These are phyloP conservation scores for Taenaris catops DNA, from an alignment of 2,888 invertebrate species.

Conservation along the genomic window DNA sequence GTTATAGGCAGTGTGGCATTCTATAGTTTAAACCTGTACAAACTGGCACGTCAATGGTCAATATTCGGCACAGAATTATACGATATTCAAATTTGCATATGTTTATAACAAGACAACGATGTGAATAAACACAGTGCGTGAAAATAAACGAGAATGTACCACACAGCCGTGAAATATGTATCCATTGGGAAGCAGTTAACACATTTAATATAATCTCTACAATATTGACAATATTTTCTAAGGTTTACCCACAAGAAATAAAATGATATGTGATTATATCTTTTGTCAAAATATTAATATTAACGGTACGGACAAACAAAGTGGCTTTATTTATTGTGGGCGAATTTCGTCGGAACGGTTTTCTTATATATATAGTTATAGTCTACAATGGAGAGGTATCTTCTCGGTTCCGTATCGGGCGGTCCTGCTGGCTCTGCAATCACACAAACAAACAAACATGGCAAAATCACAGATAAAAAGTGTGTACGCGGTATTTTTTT, in stretches of 20 bases:
- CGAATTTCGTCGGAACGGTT: slow-evolving; percentile 27
- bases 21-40: slow-evolving; percentile 70
- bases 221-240: slow-evolving; percentile 39
- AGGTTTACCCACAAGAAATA: slow-evolving; percentile 57
- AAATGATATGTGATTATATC: slow-evolving; percentile 29
- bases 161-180: slow-evolving; percentile 26
- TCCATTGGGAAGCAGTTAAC: slow-evolving; percentile 20
- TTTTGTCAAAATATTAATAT: neutral
- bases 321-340: slow-evolving; percentile 45
- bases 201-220: slow-evolving; percentile 25
- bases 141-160: slow-evolving; percentile 27
- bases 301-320: neutral
- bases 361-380: slow-evolving; percentile 43
- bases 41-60: slow-evolving; percentile 61
- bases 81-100: slow-evolving; percentile 26
- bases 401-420: slow-evolving; percentile 42
- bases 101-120: slow-evolving; percentile 27
- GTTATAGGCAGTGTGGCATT: slow-evolving; percentile 72
- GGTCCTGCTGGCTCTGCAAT: slow-evolving; percentile 56
- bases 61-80: slow-evolving; percentile 47
- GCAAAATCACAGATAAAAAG: slow-evolving; percentile 53
- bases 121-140: slow-evolving; percentile 22
- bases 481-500: slow-evolving; percentile 16
- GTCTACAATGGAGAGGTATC: slow-evolving; percentile 50
- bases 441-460: slow-evolving; percentile 74